Evolutionary conservation across 2,113 vertebrate species (phyloP).

Genomic region (Phrynosoma blainvillii): DNA sequence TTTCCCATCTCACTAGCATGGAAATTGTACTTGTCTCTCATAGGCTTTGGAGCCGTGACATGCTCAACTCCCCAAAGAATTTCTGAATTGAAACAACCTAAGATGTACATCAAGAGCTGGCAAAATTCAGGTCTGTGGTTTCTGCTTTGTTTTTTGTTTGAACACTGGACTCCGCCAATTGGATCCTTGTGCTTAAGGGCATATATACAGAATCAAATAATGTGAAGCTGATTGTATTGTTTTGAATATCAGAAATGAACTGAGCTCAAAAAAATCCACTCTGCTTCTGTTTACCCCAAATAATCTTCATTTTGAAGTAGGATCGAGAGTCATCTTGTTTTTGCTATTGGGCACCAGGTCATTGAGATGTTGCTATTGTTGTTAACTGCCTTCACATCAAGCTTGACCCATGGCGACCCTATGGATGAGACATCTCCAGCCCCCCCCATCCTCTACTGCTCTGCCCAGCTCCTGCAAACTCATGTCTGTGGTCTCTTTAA

Average conservation of each 20-base stretch:
- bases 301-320: not conserved
- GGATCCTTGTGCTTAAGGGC: not conserved
- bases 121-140: not conserved
- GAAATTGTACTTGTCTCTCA: not conserved
- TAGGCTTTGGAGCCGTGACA: not conserved
- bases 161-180: not conserved
- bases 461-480: too few species aligned
- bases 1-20: not conserved
- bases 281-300: not conserved
- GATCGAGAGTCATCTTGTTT: too few species aligned
- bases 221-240: not conserved
- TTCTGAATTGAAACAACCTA: not conserved
- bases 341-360: too few species aligned
- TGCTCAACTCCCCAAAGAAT: not conserved
- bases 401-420: too few species aligned
- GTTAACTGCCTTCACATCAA: too few species aligned
- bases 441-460: too few species aligned
- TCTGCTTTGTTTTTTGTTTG: not conserved
- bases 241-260: not conserved
- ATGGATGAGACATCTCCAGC: too few species aligned
- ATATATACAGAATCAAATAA: not conserved
- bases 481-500: too few species aligned
- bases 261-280: not conserved
- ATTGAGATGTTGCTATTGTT: too few species aligned
- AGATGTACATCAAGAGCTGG: not conserved